Base-by-base conservation (phyloP, 2,888 invertebrate genomes). In the Neocrepidodera transversa region DNA sequence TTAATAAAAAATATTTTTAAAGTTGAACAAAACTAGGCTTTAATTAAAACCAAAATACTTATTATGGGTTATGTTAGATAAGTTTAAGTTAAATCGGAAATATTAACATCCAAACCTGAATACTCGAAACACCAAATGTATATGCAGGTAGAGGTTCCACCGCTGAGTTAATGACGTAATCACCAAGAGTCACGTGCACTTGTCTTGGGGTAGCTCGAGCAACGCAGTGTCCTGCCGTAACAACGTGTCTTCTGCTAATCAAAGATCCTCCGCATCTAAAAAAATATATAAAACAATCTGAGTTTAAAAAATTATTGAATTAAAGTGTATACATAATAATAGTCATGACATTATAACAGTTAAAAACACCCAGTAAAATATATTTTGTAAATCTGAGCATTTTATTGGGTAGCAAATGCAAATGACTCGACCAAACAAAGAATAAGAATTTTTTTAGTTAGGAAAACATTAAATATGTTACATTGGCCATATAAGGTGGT, bases 141-240 rank as follows among this genome's bases (percentile, higher is more conserved):
- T 95, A 93, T 0, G 95, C 94, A 0, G 94, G 94, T 55, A 95
- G 81, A 0, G 94, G 92, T 76, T 95, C 95, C 2, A 92, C 90
- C 0, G 95, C 94, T 0, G 94, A 94, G 80, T 95, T 95, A 74
- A 95, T 93, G 70, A 95, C 93, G 82, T 95, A 95, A 79, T 95
- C 95, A 1, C 95, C 93, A 0, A 93, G 82, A 0, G 95, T 95
- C 51, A 95, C 95, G 70, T 94, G 92, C 6, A 95, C 94, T 81
- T 95, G 94, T 52, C 92, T 85, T 0, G 95, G 93, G 61, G 91
- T 89, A 43, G 94, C 93, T 70, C 94, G 88, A 49, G 95, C 95
- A 18, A 95, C 95, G 78, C 95, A 96, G 78, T 95, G 95, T 0
- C 95, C 95, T 2, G 95, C 95, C 1, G 95, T 95, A 54, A 95